Evolutionary conservation across 2,113 vertebrate species (phyloP), one percentile per base, ranked within the genome.

Genomic region (Clarias gariepinus): DNA sequence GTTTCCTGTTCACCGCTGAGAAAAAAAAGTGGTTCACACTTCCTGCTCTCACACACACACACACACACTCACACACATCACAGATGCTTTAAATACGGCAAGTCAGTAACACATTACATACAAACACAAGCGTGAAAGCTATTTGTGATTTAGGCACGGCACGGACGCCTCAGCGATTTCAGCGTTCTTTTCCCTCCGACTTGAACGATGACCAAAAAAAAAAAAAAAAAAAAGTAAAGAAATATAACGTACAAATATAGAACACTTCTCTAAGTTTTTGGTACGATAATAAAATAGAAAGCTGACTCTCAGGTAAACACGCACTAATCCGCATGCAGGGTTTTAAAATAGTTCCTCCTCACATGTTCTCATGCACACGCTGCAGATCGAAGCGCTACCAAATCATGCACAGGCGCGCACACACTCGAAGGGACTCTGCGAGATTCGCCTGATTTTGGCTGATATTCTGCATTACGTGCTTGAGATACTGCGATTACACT

Each of bases 1-100:
- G 57, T 90, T 88, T 93, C 89, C 91, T 76, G 91, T 92, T 93
- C 93, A 91, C 92, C 92, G 91, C 86, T 87, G 89, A 90, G 90
- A 85, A 91, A 91, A 91, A 91, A 91, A 91, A 91, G 89, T 89
- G 91, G 91, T 91, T 91, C 87, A 87, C 88, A 84, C 81, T 64
- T 23, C 66, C 68, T 81, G 69, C 74, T 83, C 81, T 64, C 71
- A 2, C 85, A 87, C 57, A 73, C 41, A 71, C 71, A 64, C 25
- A 88, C 41, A 82, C 78, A 85, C 66, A 73, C 57, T 88, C 86
- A 82, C 78, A 81, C 4, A 80, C 74, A 78, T 80, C 84, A 69
- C 21, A 88, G 78, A 79, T 58, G 69, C 82, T 63, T 82, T 87
- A 73, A 87, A 33, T 9, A 63, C 78, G 84, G 85, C 15, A 85